Evolutionary conservation across 2,113 vertebrate genomes (phyloP), one percentile per base, ranked within the genome.

Genomic region (Blennius ocellaris): DNA sequence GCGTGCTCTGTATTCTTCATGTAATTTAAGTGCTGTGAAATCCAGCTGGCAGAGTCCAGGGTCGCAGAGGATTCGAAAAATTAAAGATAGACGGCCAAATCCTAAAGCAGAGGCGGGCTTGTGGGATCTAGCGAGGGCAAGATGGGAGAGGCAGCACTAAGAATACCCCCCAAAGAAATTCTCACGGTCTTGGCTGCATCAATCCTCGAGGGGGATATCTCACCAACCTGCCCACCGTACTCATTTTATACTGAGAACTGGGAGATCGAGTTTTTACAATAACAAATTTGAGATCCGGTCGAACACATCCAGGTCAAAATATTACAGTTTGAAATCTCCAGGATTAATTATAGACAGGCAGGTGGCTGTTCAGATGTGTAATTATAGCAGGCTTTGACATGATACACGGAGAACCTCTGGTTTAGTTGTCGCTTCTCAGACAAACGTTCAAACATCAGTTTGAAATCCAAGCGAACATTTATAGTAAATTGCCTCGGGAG

Each of bases 101-200:
- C 36, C 53, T 67, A 44, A 78, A 73, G 72, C 69, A 69, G 45
- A 68, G 0, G 0, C 10, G 0, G 5, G 6, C 17, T 39, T 69
- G 1, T 59, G 52, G 41, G 73, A 73, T 64, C 39, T 3, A 7
- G 49, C 21, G 50, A 57, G 54, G 52, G 65, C 43, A 50, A 55
- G 41, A 64, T 41, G 21, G 62, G 59, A 63, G 65, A 75, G 76
- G 8, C 52, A n/a, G 50, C 11, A 69, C 76, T 75, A 86, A 88
- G 74, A 80, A 84, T 75, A 83, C 21, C 21, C n/a, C 21, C 21
- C 21, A 30, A 30, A 30, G 21, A 69, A 47, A 48, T 77, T 78
- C 80, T 86, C 80, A 81, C 76, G 68, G 69, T 82, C 53, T 14
- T 50, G 41, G 47, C 43, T 80, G 68, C 0, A 60, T 76, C 68